Evolutionary conservation across 1,140 invertebrate species (phyloP).

Genomic region (Orius insidiosus): DNA sequence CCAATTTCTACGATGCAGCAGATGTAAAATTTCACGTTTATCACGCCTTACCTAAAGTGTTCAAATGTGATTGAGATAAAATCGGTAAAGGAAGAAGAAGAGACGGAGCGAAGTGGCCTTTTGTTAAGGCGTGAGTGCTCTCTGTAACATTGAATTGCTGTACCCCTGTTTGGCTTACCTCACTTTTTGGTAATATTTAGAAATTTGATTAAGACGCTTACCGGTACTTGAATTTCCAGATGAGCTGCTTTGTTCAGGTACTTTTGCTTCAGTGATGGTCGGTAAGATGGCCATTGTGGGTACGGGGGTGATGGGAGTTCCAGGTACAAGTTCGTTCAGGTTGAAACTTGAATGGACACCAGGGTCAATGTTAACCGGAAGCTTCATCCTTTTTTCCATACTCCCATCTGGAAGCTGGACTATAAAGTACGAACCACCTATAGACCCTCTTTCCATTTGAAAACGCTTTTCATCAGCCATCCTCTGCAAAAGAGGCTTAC

Average conservation of each 20-base stretch:
- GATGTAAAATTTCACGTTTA: too few relatives aligned
- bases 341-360: slow-evolving; percentile 83
- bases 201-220: slow-evolving; percentile 15
- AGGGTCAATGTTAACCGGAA: slow-evolving; percentile 61
- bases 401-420: slow-evolving; percentile 76
- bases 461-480: slow-evolving; percentile 82
- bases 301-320: slow-evolving; percentile 47
- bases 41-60: slow-evolving; percentile 1
- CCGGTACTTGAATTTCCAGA: slow-evolving; percentile 29
- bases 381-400: slow-evolving; percentile 70
- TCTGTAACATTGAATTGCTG: slow-evolving; percentile 6
- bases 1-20: too few relatives aligned
- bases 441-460: slow-evolving; percentile 72
- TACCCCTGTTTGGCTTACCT: neutral
- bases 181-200: neutral
- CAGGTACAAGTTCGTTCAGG: slow-evolving; percentile 54
- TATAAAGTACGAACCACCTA: slow-evolving; percentile 77
- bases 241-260: slow-evolving; percentile 41
- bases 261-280: slow-evolving; percentile 65
- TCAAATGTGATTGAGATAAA: neutral
- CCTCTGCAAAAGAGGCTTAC: slow-evolving; percentile 62
- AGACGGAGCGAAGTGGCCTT: neutral
- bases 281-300: slow-evolving; percentile 72
- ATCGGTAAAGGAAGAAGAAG: slow-evolving; percentile 5
- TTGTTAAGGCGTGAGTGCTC: neutral